Conservation (phyloP, 2,113 vertebrate species). For the Scomber scombrus region DNA sequence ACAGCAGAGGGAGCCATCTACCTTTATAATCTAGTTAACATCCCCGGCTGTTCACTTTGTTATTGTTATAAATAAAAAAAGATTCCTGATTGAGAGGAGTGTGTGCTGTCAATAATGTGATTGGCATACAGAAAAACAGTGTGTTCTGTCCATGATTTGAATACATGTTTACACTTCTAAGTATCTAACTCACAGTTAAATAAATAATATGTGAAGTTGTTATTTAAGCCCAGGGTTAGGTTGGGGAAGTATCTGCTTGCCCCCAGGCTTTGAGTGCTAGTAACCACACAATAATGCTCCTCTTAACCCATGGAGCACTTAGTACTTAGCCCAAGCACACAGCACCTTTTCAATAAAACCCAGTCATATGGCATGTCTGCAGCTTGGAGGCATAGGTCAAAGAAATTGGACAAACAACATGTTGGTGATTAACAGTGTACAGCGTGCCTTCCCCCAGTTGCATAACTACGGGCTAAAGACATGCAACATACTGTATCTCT, state of each 20-base stretch:
- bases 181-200: not conserved
- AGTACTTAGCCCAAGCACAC: conserved; percentile 48
- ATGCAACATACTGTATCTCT: not conserved
- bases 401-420: conserved; percentile 17
- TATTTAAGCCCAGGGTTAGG: conserved; percentile 18
- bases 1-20: conserved; percentile 70
- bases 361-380: conserved; percentile 48
- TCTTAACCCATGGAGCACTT: conserved; percentile 56
- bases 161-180: not conserved
- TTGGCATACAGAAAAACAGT: not conserved
- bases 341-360: conserved; percentile 46
- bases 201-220: not conserved
- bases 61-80: not conserved
- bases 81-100: conserved; percentile 5
- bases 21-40: conserved; percentile 11
- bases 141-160: not conserved
- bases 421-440: conserved; percentile 23
- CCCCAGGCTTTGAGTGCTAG: conserved; percentile 26
- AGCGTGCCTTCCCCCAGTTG: conserved; percentile 20
- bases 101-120: not conserved
- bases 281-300: conserved; percentile 33
- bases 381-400: conserved; percentile 51
- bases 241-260: not conserved
- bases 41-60: not conserved
- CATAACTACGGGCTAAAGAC: conserved; percentile 19